A percentile compares a stretch with the other conserved stretches of the same genome.
Conservation (phyloP, 2,888 invertebrate genomes). For the Drosophila tanythrix region DNA sequence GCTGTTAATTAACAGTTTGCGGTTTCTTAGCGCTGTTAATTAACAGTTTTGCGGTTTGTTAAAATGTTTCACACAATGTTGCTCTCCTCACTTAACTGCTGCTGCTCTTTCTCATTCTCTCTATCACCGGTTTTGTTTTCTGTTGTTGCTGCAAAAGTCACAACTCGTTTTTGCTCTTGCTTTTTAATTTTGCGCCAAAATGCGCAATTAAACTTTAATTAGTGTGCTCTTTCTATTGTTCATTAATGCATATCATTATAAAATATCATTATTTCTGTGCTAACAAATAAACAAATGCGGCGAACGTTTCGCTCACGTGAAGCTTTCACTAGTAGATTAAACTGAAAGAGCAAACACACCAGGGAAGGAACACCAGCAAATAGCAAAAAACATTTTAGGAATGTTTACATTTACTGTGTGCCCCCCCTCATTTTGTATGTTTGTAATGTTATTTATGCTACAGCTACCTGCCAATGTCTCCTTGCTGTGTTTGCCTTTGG, state of each 20-base stretch:
- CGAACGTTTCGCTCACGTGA: conserved; percentile 54
- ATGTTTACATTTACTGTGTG: not conserved
- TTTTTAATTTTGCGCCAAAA: conserved; percentile 9
- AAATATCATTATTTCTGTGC: conserved; percentile 13
- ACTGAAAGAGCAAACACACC: not conserved
- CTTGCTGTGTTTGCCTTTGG: conserved; percentile 19
- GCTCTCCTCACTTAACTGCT: conserved; percentile 2
- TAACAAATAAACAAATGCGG: conserved; percentile 19
- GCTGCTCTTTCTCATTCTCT: not conserved
- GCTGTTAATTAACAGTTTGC: conserved; percentile 27
- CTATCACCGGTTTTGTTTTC: not conserved
- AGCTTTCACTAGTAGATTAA: conserved; percentile 33
- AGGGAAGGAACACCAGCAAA: not conserved
- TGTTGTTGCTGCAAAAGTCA: not conserved
- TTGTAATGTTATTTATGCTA: conserved; percentile 24
- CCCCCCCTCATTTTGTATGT: not conserved
- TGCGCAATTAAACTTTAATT: conserved; percentile 9
- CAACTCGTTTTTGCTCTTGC: not conserved
- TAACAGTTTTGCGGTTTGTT: not conserved
- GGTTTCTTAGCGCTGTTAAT: not conserved
- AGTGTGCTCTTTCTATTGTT: not conserved
- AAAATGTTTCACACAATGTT: not conserved
- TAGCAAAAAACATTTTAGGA: conserved; percentile 1
- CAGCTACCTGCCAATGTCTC: conserved; percentile 5
- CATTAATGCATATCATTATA: conserved; percentile 5